Evolutionary conservation across 2,888 invertebrate species (phyloP), one percentile per base, ranked within the genome.

Genomic region (Fragum sueziense): DNA sequence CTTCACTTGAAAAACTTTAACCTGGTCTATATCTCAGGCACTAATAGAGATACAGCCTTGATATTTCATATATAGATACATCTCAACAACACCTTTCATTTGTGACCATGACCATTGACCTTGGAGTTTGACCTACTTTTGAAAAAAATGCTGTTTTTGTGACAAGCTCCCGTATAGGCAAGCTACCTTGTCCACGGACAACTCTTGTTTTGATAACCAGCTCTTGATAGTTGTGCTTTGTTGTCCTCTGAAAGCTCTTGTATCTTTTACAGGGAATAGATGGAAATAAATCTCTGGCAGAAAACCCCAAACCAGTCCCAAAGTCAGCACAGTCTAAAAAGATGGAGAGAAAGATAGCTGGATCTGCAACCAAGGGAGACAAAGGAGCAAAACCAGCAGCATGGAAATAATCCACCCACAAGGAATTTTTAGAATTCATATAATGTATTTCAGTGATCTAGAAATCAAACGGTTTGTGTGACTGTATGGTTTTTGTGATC

Each of bases 271-370:
- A 70, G 70, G 70, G 70, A 6, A 31, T 62, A 25, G 75, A 70
- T 25, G 70, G 51, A 11, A 29, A 41, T 9, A 70, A 70, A 34
- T 31, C n/a, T 22, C 54, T n/a, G 0, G 9, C 34, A 54, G 70
- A 70, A 17, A 71, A n/a, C 37, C 29, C 70, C n/a, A 61, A 72
- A 33, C 51, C 37, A 31, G 54, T 54, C 1, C 54, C 73, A 20
- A n/a, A 27, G 1, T 33, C 73, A 27, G 34, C 65, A 14, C 75
- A 75, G 47, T 31, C 22, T 20, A 83, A 83, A 61, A 83, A 80
- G 70, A 59, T 83, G 14, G 83, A 83, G 54, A 77, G 83, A 52
- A 83, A 83, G 52, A 69, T 83, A n/a, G 83, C 83, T 2, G 76
- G 77, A 4, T 41, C 72, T 22, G 69, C 68, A 7, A 71, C 33